Conservation (phyloP, 2,797 vertebrate species). For the Spinibarbus caldwelli region DNA sequence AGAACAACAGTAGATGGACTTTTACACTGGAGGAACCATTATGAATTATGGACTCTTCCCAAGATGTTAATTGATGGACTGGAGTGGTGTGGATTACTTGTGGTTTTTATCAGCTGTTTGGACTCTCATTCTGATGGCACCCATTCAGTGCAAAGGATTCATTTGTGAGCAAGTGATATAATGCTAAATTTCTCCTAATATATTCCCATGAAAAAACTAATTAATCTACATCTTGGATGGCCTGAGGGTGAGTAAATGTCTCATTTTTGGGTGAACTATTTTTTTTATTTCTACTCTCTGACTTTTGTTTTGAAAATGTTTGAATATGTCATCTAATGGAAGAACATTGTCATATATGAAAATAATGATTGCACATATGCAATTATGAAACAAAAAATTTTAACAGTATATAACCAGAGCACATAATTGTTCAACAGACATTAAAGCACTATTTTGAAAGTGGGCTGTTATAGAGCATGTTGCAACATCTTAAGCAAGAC, state of each 20-base stretch:
- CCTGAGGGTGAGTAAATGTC: too few relatives aligned
- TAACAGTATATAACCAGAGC: neutral
- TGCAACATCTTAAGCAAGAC: neutral
- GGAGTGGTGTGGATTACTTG: too few relatives aligned
- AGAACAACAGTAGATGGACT: too few relatives aligned
- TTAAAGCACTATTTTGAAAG: neutral
- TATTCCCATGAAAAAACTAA: neutral
- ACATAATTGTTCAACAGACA: neutral
- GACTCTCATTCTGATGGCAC: neutral
- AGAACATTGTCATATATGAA: neutral
- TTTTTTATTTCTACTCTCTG: neutral
- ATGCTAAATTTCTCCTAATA: neutral
- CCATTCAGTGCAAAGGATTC: neutral
- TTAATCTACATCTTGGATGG: neutral
- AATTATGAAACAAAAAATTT: neutral
- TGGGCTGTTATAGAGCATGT: neutral
- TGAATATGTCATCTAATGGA: neutral
- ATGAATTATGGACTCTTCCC: too few relatives aligned
- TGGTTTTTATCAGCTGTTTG: neutral
- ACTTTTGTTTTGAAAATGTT: neutral
- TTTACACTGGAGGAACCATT: too few relatives aligned
- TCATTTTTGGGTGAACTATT: neutral
- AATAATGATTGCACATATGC: neutral
- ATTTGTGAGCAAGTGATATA: neutral
- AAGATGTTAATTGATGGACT: too few relatives aligned